phyloP scores from a whole-genome alignment of 1,140 invertebrate genomes.

The Potamilus streckersoni region DNA sequence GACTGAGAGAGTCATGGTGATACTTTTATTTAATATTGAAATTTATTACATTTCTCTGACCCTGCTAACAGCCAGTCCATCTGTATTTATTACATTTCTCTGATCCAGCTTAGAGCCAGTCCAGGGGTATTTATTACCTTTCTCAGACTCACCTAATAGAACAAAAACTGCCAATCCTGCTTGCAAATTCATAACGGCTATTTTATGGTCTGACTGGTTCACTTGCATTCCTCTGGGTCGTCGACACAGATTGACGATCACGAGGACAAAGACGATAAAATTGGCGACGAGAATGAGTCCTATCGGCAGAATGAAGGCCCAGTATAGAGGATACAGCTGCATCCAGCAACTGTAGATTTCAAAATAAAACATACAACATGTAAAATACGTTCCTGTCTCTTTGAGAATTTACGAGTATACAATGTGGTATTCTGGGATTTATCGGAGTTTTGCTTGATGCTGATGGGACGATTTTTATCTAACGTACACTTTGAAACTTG shows the following conservation, averaged over 20 bases:
- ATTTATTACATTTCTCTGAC: conserved; percentile 3
- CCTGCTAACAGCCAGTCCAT: conserved; percentile 51
- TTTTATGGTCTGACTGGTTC: conserved; percentile 58
- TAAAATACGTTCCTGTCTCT: not conserved
- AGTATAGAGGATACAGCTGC: conserved; percentile 60
- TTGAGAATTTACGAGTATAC: too few species aligned
- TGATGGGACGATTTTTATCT: too few species aligned
- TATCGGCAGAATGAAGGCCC: conserved; percentile 64
- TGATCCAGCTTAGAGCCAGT: too few species aligned
- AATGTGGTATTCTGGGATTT: too few species aligned
- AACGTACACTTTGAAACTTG: too few species aligned
- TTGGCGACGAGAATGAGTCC: conserved; percentile 62
- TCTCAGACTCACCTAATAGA: conserved; percentile 54
- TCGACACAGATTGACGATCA: conserved; percentile 59
- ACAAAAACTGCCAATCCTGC: conserved; percentile 66
- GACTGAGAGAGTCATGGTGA: too few species aligned
- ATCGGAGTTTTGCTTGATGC: too few species aligned
- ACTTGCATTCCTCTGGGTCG: conserved; percentile 45
- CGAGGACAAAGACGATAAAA: conserved; percentile 63
- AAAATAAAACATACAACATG: conserved; percentile 1
- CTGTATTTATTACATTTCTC: too few species aligned
- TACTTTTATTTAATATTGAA: too few species aligned
- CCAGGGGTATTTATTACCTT: too few species aligned
- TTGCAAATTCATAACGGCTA: conserved; percentile 58
- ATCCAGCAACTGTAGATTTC: conserved; percentile 64